A percentile compares a stretch with the other conserved stretches of the same genome.
Conservation (phyloP, 2,888 invertebrate species). For the Agelastica alni region DNA sequence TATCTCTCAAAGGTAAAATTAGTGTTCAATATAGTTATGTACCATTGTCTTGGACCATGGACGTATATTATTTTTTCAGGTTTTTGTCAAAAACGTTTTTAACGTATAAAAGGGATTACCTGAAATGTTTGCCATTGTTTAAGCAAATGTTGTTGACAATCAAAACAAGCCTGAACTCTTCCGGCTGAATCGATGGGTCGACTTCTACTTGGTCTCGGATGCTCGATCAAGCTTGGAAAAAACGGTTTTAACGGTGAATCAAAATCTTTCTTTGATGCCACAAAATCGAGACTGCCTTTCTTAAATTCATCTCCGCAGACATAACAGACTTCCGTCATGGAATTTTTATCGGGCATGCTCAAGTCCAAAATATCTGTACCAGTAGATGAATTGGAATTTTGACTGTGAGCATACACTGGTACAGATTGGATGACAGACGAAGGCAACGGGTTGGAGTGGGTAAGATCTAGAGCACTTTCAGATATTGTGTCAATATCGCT, state of each 20-base stretch:
- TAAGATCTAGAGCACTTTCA: slow-evolving; percentile 62
- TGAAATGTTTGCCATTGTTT: slow-evolving; percentile 83
- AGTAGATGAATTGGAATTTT: slow-evolving; percentile 60
- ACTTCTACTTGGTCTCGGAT: slow-evolving; percentile 83
- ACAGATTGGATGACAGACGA: slow-evolving; percentile 36
- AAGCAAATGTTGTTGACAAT: slow-evolving; percentile 83
- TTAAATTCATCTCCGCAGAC: slow-evolving; percentile 88
- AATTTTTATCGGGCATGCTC: slow-evolving; percentile 92
- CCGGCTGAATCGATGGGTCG: slow-evolving; percentile 81
- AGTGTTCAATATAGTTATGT: too few relatives aligned
- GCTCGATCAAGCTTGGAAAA: slow-evolving; percentile 64
- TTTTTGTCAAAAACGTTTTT: background rate
- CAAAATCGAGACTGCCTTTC: slow-evolving; percentile 77
- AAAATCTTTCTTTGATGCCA: slow-evolving; percentile 62
- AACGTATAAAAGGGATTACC: slow-evolving; percentile 5
- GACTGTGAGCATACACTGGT: slow-evolving; percentile 50
- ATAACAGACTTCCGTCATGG: slow-evolving; percentile 87
- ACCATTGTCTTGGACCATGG: too few relatives aligned
- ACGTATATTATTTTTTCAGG: too few relatives aligned
- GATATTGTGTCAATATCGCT: slow-evolving; percentile 35
- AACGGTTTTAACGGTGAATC: slow-evolving; percentile 53
- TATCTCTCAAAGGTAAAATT: too few relatives aligned
- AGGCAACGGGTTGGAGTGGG: slow-evolving; percentile 49
- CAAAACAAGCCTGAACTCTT: slow-evolving; percentile 78
- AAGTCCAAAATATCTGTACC: slow-evolving; percentile 85